Conservation (phyloP, 2,888 invertebrate species). For the Dolichopus griseipennis region DNA sequence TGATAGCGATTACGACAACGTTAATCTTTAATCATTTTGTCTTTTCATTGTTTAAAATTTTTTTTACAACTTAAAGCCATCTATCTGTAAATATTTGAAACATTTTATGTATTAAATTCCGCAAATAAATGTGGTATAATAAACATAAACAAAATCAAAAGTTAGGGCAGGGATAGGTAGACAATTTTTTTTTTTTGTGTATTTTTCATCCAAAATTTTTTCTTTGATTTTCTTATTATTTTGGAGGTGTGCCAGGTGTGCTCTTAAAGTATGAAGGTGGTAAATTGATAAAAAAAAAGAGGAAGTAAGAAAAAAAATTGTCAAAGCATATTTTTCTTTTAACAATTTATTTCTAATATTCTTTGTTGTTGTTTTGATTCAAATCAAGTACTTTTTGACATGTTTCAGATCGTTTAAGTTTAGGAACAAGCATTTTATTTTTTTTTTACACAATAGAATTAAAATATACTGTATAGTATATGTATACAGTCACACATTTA, state of each 20-base stretch:
- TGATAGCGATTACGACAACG: background rate
- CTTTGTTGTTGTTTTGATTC: background rate
- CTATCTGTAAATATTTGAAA: background rate
- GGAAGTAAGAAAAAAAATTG: background rate
- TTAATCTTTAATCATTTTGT: background rate
- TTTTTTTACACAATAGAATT: too few relatives aligned
- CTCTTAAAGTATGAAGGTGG: background rate
- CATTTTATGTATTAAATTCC: background rate
- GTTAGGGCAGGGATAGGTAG: background rate
- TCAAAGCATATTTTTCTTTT: background rate
- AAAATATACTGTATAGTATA: too few relatives aligned
- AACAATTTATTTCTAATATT: too few relatives aligned
- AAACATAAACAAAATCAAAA: too few relatives aligned
- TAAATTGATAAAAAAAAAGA: background rate
- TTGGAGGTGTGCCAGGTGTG: background rate
- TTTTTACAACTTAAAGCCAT: background rate
- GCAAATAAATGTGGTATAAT: too few relatives aligned
- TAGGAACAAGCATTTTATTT: background rate
- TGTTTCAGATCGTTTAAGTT: background rate
- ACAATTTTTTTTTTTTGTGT: background rate
- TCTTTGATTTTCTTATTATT: too few relatives aligned
- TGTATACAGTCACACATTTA: too few relatives aligned
- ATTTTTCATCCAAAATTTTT: too few relatives aligned
- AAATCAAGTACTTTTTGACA: conserved; percentile 6
- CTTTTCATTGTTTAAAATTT: background rate